phyloP scores from a whole-genome alignment of 2,888 invertebrate genomes.

The Lamproptera curius region DNA sequence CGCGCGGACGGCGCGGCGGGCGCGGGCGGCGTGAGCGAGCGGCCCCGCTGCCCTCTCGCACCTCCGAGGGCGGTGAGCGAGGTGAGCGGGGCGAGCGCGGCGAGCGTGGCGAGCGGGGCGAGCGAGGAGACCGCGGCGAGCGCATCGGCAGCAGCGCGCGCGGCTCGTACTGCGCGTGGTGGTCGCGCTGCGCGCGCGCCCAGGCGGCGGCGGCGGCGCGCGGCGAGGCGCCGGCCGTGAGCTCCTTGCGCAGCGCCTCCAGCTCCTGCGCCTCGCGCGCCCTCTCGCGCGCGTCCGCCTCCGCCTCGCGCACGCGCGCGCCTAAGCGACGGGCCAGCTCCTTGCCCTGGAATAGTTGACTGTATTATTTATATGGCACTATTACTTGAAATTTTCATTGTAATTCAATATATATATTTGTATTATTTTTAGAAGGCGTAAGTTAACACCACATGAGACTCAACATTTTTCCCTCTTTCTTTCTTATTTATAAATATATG shows the following conservation, averaged over 20 bases:
- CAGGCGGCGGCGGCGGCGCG: conserved; percentile 43
- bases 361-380: too few relatives aligned
- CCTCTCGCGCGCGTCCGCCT: conserved; percentile 93
- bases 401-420: too few relatives aligned
- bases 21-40: conserved; percentile 62
- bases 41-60: conserved; percentile 60
- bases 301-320: conserved; percentile 95
- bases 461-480: too few relatives aligned
- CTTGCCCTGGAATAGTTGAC: conserved; percentile 84
- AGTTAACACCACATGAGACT: too few relatives aligned
- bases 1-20: conserved; percentile 72
- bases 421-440: too few relatives aligned
- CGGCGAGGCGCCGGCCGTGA: conserved; percentile 79
- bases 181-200: conserved; percentile 70
- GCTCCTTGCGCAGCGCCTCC: conserved; percentile 80
- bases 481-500: too few relatives aligned
- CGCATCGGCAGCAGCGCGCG: conserved; percentile 85
- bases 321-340: conserved; percentile 94
- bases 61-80: too few relatives aligned
- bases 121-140: conserved; percentile 42
- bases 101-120: too few relatives aligned
- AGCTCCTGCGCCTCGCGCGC: conserved; percentile 93
- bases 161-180: conserved; percentile 91
- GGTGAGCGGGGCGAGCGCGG: too few relatives aligned
- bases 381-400: too few relatives aligned